A percentile compares a stretch with the other conserved stretches of the same genome.
These are phyloP conservation scores for Metopia argyrocephala DNA, from an alignment of 2,888 invertebrate species.

Conservation along the genomic window DNA sequence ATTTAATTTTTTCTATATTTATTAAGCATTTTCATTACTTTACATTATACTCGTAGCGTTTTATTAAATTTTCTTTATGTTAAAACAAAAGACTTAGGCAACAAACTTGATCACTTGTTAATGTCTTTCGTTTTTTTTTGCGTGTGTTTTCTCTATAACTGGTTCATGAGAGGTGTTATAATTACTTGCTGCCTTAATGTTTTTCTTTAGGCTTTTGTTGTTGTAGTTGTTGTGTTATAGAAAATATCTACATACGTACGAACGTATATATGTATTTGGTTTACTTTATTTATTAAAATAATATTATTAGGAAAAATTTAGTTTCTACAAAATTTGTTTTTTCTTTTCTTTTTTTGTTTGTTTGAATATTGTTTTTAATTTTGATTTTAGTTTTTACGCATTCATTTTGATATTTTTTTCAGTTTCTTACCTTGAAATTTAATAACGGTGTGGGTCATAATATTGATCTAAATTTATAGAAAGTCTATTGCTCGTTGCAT, in stretches of 20 bases:
- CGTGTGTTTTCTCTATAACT: no score
- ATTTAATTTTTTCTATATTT: no score
- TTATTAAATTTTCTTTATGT: not conserved
- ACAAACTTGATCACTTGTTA: conserved; percentile 32
- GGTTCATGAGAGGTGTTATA: no score
- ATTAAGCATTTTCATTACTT: no score
- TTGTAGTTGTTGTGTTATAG: no score
- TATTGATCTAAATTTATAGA: no score
- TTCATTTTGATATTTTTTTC: not conserved
- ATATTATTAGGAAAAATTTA: not conserved
- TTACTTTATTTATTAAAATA: conserved; percentile 1
- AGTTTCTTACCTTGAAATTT: conserved; percentile 47
- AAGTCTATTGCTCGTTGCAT: no score
- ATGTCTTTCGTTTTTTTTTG: no score
- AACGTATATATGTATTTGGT: not conserved
- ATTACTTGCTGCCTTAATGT: not conserved
- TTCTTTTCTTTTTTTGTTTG: conserved; percentile 17
- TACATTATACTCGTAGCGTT: not conserved
- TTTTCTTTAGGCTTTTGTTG: no score
- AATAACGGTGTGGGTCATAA: conserved; percentile 43
- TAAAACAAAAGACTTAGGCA: conserved; percentile 46
- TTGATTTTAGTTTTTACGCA: conserved; percentile 10
- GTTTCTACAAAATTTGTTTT: conserved; percentile 20
- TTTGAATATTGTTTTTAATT: conserved; percentile 7
- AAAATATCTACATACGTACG: not conserved